Evolutionary conservation across 1,140 invertebrate species (phyloP), one percentile per base, ranked within the genome.

Genomic region (Belonocnema kinseyi): DNA sequence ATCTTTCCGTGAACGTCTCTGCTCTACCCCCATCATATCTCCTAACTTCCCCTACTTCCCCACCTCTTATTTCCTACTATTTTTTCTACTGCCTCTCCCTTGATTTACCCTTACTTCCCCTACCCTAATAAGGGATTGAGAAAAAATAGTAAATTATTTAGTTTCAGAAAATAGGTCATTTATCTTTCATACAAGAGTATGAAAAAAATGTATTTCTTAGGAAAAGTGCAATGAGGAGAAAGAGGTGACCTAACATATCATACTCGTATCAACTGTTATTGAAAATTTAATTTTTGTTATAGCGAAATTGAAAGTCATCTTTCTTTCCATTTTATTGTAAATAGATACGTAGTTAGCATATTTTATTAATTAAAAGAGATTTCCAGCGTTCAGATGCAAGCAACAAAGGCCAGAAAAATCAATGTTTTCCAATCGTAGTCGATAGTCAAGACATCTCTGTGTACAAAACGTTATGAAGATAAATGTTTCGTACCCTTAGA

Each of bases 341-440:
- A 46, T 21, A 66, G 40, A 40, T 54, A 66, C 12, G 26, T 66
- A 14, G 19, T 1, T 46, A 46, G 40, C 10, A 26, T 21, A 61
- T 61, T 10, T 61, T 61, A 66, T 40, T 40, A 33, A 66, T 12
- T 16, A 8, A 73, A 83, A 80, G 52, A 70, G 77, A 77, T 75
- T 82, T 66, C 46, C 83, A 83, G 86, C 85, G 82, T 85, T 83
- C 84, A 85, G 87, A 82, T 83, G 79, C 74, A 83, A 82, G 83
- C 83, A 82, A 78, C 84, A 19, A 70, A 79, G 80, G 82, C 82
- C 85, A 82, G 74, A 86, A 87, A 85, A 89, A 89, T 89, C 86
- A 89, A 88, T 88, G 86, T 89, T 90, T 90, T 90, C 88, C 88
- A 90, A 88, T 89, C 78, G 83, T 85, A 66, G 79, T 77, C 87